phyloP scores from a whole-genome alignment of 2,888 invertebrate genomes.

The Teleogryllus oceanicus region DNA sequence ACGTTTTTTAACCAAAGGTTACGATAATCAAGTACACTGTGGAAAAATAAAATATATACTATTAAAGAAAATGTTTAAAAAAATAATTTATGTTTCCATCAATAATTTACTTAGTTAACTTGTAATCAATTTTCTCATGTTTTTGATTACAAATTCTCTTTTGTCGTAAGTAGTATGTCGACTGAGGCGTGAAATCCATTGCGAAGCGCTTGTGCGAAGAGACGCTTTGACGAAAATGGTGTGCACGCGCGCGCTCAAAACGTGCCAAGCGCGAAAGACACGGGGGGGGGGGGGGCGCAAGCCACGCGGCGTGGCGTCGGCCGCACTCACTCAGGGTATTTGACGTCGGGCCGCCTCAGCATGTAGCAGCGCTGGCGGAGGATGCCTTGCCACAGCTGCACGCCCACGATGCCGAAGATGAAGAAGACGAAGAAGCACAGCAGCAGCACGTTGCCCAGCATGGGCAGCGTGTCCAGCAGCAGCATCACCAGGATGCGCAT shows the following conservation, averaged over 20 bases:
- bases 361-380: slow-evolving; percentile 90
- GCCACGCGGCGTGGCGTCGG: not conserved
- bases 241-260: too few species aligned
- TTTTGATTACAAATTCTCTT: not conserved
- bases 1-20: too few species aligned
- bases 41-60: too few species aligned
- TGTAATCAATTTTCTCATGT: not conserved
- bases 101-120: not conserved
- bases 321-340: slow-evolving; percentile 70
- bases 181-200: too few species aligned
- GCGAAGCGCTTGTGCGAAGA: too few species aligned
- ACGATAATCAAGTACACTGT: too few species aligned
- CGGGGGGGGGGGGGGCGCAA: not conserved
- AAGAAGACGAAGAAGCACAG: slow-evolving; percentile 99
- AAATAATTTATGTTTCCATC: not conserved
- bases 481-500: slow-evolving; percentile 99
- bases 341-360: slow-evolving; percentile 65
- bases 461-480: slow-evolving; percentile 95
- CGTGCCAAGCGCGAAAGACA: too few species aligned
- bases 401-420: slow-evolving; percentile 99
- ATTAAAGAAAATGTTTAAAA: not conserved
- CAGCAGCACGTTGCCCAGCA: slow-evolving; percentile 97
- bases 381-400: slow-evolving; percentile 98
- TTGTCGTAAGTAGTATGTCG: too few species aligned
- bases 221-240: too few species aligned